Base-by-base conservation (phyloP, 2,113 vertebrate genomes). In the Eubucco bourcierii region DNA sequence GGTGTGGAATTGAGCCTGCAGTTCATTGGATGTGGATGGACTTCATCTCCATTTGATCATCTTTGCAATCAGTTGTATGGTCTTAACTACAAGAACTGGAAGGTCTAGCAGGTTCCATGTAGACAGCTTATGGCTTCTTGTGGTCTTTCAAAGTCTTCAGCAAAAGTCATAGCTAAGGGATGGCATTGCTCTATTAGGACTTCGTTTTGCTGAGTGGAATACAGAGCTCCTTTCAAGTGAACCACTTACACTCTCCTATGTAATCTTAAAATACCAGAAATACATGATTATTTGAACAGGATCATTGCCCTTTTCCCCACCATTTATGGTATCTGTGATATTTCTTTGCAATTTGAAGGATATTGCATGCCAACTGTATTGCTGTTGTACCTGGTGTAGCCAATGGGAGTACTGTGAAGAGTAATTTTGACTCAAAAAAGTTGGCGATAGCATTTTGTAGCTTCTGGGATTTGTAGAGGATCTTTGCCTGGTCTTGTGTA, bases 21-120 rank as follows among this genome's bases (percentile, higher is more conserved):
- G 77, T 34, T 84, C 10, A 10, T 71, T 78, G 65, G 79, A 50
- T 15, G 0, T 66, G 56, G 47, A 16, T 75, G 73, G 71, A 44
- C 31, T 76, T 74, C 20, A 0, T 71, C 25, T 77, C 14, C 0
- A 0, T 72, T 53, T 50, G 82, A 73, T 68, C 84, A 39, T 39
- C 10, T 39, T 39, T 39, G 37, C 37, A 39, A 39, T 39, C 37
- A 39, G 37, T 4, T 39, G 37, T 39, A 39, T 39, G 37, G 37
- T 39, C 37, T 39, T 39, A 39, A 39, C 9, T 39, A 39, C 8
- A 39, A 39, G 37, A 39, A 39, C 9, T 39, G 37, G 37, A 39
- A 39, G 37, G 37, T 39, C 37, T 39, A 39, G 37, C 37, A 39
- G 37, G 37, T 39, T 39, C 37, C 37, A 39, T 39, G 10, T 39